phyloP scores from a whole-genome alignment of 2,113 vertebrate species.

The Ranitomeya imitator region DNA sequence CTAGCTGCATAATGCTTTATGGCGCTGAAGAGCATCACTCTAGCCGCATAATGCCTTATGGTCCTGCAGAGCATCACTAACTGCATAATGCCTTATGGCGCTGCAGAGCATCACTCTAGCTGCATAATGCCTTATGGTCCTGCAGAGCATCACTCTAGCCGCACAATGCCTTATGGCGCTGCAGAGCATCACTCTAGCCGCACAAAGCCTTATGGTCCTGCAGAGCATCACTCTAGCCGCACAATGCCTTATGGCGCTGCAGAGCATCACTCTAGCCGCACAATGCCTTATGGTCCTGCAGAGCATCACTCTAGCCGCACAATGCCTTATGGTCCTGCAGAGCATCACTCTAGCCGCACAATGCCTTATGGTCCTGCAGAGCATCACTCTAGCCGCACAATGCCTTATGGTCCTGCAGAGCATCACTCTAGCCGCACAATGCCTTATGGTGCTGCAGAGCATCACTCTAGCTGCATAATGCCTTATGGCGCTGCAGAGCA shows the following conservation, averaged over 20 bases:
- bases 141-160: neutral
- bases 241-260: too few species aligned
- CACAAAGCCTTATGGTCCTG: neutral
- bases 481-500: too few species aligned
- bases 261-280: too few species aligned
- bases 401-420: neutral
- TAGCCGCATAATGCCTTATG: neutral
- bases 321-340: neutral
- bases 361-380: neutral
- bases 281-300: neutral
- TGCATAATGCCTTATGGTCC: neutral
- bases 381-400: too few species aligned
- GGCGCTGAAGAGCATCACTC: neutral
- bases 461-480: too few species aligned
- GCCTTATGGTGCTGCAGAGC: neutral
- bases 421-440: too few species aligned
- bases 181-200: too few species aligned
- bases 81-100: neutral
- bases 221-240: too few species aligned
- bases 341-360: too few species aligned
- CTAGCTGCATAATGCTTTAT: neutral
- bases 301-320: too few species aligned
- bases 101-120: neutral
- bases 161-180: too few species aligned
- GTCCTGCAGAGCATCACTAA: neutral